A percentile compares a stretch with the other conserved stretches of the same genome.
Conservation (phyloP, 2,888 invertebrate species). For the Ectropis crepuscularia region DNA sequence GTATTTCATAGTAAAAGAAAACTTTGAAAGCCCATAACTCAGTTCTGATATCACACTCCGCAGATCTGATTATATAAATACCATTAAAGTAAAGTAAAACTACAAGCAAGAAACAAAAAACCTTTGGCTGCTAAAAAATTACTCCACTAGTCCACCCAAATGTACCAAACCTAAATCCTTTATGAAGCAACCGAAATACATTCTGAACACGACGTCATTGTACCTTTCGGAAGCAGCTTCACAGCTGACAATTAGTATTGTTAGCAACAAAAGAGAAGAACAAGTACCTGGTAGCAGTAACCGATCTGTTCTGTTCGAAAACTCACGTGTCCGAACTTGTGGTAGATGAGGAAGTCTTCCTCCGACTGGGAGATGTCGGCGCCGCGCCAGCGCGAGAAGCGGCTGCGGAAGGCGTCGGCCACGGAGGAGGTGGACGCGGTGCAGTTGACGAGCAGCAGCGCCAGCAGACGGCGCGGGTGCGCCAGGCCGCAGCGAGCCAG, state of each 20-base stretch:
- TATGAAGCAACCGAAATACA: background rate
- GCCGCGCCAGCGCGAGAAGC: constrained; percentile 94
- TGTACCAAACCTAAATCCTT: too few species aligned
- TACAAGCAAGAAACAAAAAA: too few species aligned
- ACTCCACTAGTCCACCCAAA: too few species aligned
- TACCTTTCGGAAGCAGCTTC: constrained; percentile 30
- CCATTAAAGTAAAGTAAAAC: too few species aligned
- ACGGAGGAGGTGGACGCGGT: constrained; percentile 94
- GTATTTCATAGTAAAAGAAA: too few species aligned
- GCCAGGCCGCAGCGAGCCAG: constrained; percentile 93
- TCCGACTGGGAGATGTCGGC: constrained; percentile 94
- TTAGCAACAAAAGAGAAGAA: constrained; percentile 60
- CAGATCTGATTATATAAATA: too few species aligned
- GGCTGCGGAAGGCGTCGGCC: constrained; percentile 93
- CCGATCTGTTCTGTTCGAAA: constrained; percentile 58
- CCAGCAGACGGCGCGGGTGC: constrained; percentile 90
- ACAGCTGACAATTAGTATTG: constrained; percentile 49
- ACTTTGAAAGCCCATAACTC: too few species aligned
- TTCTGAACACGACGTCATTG: constrained; percentile 31
- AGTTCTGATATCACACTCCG: too few species aligned
- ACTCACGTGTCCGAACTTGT: constrained; percentile 97
- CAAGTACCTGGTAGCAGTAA: constrained; percentile 73
- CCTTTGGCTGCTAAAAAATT: too few species aligned
- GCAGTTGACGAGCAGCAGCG: constrained; percentile 93
- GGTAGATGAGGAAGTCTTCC: constrained; percentile 94